These are phyloP conservation scores for Apostichopus californicus DNA, from an alignment of 35 echinoderm and acorn worm species.

Conservation along the genomic window DNA sequence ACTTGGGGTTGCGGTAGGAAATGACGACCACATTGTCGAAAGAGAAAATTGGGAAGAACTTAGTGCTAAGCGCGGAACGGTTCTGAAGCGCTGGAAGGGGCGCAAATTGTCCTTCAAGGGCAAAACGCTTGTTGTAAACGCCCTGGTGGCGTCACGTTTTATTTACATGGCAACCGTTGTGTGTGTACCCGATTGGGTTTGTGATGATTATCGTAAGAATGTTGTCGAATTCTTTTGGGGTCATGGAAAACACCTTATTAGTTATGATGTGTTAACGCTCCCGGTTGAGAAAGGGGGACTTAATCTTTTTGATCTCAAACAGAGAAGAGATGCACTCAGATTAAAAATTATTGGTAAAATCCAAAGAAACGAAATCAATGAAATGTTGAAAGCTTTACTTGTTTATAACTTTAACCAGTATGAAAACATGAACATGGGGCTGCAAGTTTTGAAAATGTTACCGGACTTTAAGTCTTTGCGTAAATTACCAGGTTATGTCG, in stretches of 20 bases:
- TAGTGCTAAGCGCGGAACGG: not conserved
- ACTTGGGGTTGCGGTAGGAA: not conserved
- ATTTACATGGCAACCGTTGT: not conserved
- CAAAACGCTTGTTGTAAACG: constrained; percentile 11
- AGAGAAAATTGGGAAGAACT: constrained; percentile 2
- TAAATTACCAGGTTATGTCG: not conserved
- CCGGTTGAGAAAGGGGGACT: not conserved
- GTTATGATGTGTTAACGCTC: too few relatives aligned
- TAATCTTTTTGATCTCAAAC: constrained; percentile 19
- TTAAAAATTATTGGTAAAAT: constrained; percentile 6
- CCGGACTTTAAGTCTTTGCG: not conserved
- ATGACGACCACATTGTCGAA: not conserved
- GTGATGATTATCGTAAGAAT: not conserved
- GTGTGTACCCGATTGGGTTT: not conserved
- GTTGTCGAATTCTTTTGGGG: not conserved
- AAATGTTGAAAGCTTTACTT: constrained; percentile 8
- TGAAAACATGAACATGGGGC: constrained; percentile 26
- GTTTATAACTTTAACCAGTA: constrained; percentile 8
- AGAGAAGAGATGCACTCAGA: constrained; percentile 4
- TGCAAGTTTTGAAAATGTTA: constrained; percentile 10
- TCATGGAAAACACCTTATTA: not conserved
- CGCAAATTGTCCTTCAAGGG: not conserved
- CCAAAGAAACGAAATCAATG: constrained; percentile 1
- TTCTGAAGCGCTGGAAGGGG: constrained; percentile 20
- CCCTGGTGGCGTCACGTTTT: not conserved